Percentiles rank a stretch among this genome's conserved stretches.
Conservation (phyloP, 2,113 vertebrate genomes). For the Xiphophorus hellerii region DNA sequence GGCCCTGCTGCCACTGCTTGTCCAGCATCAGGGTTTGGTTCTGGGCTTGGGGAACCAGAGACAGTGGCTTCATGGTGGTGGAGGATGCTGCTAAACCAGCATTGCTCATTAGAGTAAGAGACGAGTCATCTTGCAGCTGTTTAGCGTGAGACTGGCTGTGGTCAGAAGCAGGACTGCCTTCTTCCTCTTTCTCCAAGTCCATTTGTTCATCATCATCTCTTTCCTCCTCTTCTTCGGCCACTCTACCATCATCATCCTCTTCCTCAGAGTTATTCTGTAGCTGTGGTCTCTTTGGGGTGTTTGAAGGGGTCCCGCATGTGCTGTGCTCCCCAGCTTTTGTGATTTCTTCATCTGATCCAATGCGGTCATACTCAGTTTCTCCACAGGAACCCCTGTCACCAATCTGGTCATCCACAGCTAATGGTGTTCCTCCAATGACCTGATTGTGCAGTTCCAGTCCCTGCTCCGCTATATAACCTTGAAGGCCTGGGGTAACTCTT, state of each 20-base stretch:
- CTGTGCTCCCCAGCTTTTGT: conserved; percentile 71
- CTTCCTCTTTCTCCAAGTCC: conserved; percentile 72
- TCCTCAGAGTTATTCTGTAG: conserved; percentile 71
- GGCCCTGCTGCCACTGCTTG: conserved; percentile 89
- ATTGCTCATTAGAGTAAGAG: conserved; percentile 72
- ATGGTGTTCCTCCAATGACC: conserved; percentile 75
- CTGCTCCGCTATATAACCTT: conserved; percentile 82
- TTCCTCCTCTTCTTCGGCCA: conserved; percentile 71
- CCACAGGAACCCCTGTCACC: conserved; percentile 88
- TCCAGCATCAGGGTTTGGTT: conserved; percentile 82
- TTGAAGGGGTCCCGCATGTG: conserved; percentile 75
- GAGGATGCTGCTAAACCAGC: conserved; percentile 62
- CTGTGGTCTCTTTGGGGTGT: conserved; percentile 66
- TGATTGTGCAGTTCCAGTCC: conserved; percentile 79
- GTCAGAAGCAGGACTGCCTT: conserved; percentile 43
- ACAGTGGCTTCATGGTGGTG: conserved; percentile 48
- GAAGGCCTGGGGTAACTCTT: conserved; percentile 72
- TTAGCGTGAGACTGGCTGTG: conserved; percentile 76
- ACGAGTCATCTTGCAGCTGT: conserved; percentile 59
- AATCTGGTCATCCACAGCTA: conserved; percentile 80
- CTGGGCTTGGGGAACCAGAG: conserved; percentile 67
- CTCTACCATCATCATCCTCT: conserved; percentile 73
- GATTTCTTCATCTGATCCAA: conserved; percentile 88
- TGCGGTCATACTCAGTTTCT: conserved; percentile 87
- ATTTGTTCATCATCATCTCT: conserved; percentile 72